Percentiles rank a stretch among this genome's conserved stretches.
phyloP scores from a whole-genome alignment of 2,113 vertebrate species.

The Turnix velox region DNA sequence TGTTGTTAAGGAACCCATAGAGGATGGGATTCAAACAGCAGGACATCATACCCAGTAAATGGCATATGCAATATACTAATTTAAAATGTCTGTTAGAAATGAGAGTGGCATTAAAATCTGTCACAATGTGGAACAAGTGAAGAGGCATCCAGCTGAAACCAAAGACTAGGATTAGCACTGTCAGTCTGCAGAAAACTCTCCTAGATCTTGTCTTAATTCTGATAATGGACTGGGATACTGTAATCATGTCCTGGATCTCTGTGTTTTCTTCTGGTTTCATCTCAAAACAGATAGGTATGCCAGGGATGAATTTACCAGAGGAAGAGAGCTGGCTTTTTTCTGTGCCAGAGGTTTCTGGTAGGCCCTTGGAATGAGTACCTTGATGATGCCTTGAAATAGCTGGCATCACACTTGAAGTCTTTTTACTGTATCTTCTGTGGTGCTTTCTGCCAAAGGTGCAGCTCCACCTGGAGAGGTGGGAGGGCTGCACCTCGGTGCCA shows the following conservation, averaged over 20 bases:
- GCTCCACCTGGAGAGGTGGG: slow-evolving; percentile 60
- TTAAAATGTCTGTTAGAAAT: slow-evolving; percentile 85
- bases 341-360: slow-evolving; percentile 58
- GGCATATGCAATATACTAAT: slow-evolving; percentile 83
- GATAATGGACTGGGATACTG: slow-evolving; percentile 65
- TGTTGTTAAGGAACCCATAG: slow-evolving; percentile 84
- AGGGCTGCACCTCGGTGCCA: background rate
- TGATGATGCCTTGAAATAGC: slow-evolving; percentile 58
- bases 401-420: slow-evolving; percentile 76
- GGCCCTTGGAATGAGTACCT: slow-evolving; percentile 22
- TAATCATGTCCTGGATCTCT: slow-evolving; percentile 58
- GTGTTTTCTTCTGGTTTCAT: slow-evolving; percentile 76
- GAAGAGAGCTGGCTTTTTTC: slow-evolving; percentile 68
- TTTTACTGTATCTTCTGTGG: slow-evolving; percentile 77
- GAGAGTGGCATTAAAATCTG: slow-evolving; percentile 80
- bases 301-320: slow-evolving; percentile 72
- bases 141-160: slow-evolving; percentile 85
- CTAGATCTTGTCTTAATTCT: slow-evolving; percentile 76
- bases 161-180: slow-evolving; percentile 78
- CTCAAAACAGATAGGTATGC: slow-evolving; percentile 80
- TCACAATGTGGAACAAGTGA: slow-evolving; percentile 83
- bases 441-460: slow-evolving; percentile 69
- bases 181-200: slow-evolving; percentile 78
- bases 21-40: slow-evolving; percentile 84
- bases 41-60: slow-evolving; percentile 83